Percentiles rank a stretch among this genome's conserved stretches.
These are phyloP conservation scores for Mixornis gularis DNA, from an alignment of 2,113 vertebrate species.

Conservation along the genomic window DNA sequence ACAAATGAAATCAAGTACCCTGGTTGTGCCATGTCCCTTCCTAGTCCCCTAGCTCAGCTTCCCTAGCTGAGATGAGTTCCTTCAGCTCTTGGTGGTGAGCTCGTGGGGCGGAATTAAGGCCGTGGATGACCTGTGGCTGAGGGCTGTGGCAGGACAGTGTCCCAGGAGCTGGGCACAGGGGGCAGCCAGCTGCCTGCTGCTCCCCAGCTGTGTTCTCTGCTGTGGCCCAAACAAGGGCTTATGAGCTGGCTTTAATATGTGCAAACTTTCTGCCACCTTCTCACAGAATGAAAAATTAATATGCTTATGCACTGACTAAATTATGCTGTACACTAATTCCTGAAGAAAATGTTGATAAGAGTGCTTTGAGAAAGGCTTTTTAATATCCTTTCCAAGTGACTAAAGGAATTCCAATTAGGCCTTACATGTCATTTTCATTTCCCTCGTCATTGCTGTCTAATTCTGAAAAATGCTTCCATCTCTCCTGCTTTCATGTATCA, in stretches of 20 bases:
- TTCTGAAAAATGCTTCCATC: conserved; percentile 39
- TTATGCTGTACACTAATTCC: conserved; percentile 50
- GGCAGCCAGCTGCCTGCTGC: neutral
- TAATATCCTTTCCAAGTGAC: conserved; percentile 47
- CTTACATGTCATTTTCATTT: conserved; percentile 33
- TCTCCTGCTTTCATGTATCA: conserved; percentile 14
- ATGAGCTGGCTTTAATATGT: neutral
- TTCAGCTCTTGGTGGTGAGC: neutral
- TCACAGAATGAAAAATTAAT: conserved; percentile 35
- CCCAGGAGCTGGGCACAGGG: neutral
- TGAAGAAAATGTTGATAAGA: conserved; percentile 55
- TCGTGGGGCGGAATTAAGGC: accelerated
- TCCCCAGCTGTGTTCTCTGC: neutral
- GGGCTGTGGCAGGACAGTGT: neutral
- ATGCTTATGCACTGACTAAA: conserved; percentile 37
- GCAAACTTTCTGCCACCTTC: conserved; percentile 8
- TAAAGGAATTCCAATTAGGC: conserved; percentile 55
- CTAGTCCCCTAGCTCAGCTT: neutral
- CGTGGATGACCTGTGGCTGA: neutral
- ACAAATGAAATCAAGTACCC: neutral
- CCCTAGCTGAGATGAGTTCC: neutral
- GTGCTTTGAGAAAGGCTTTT: conserved; percentile 21
- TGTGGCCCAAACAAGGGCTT: neutral
- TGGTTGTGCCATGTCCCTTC: neutral
- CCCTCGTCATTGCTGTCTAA: conserved; percentile 28